These are phyloP conservation scores for Plutomurus gul DNA, from an alignment of 1,140 invertebrate species.

Conservation along the genomic window DNA sequence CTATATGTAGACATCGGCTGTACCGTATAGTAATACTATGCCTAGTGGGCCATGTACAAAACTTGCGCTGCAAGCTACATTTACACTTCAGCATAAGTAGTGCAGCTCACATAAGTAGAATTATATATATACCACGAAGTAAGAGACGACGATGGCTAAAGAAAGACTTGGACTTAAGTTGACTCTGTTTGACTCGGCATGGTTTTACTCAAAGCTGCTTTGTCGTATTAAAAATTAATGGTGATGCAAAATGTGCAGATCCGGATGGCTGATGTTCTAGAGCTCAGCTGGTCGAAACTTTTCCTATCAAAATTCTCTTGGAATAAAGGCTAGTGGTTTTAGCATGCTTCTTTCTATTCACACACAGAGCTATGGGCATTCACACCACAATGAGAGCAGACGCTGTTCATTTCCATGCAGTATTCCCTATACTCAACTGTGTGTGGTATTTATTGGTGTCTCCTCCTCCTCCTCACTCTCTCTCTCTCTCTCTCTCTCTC, in stretches of 20 bases:
- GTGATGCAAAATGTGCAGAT: slow-evolving; percentile 27
- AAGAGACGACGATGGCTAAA: slow-evolving; percentile 23
- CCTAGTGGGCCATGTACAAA: too few species aligned
- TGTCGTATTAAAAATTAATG: slow-evolving; percentile 33
- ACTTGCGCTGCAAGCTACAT: too few species aligned
- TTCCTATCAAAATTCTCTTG: slow-evolving; percentile 29
- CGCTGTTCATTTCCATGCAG: neutral
- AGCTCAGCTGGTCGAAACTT: slow-evolving; percentile 18
- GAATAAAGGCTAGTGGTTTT: neutral
- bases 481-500: neutral
- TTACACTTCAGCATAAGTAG: too few species aligned
- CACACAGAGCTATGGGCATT: neutral
- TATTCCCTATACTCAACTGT: too few species aligned
- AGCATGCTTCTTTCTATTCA: neutral
- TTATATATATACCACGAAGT: too few species aligned
- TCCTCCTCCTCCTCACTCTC: neutral
- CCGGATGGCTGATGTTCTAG: slow-evolving; percentile 16
- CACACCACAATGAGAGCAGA: neutral
- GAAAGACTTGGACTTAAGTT: slow-evolving; percentile 13
- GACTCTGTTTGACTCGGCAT: slow-evolving; percentile 27
- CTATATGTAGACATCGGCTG: neutral
- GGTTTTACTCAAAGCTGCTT: slow-evolving; percentile 29
- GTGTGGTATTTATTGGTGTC: neutral
- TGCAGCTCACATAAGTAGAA: too few species aligned
- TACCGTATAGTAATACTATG: too few species aligned